phyloP scores from a whole-genome alignment of 2,888 invertebrate species.

The Stenotaenia linearis region DNA sequence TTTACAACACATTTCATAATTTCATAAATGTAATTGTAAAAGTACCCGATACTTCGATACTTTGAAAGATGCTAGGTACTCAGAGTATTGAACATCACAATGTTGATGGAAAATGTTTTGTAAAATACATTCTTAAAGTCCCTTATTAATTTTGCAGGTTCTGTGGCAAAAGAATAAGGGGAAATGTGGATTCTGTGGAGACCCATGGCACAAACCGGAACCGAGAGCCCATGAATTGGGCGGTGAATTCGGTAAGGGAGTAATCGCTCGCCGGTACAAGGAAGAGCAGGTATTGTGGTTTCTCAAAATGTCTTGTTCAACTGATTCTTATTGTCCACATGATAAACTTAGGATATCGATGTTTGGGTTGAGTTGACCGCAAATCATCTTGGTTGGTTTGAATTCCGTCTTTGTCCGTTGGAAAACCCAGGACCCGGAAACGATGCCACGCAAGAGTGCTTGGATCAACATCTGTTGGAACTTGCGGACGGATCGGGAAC shows the following conservation, averaged over 20 bases:
- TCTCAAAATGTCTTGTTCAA: too few species aligned
- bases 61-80: too few species aligned
- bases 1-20: too few species aligned
- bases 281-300: slow-evolving; percentile 65
- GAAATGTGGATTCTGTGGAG: slow-evolving; percentile 80
- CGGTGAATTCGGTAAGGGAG: slow-evolving; percentile 77
- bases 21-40: not conserved
- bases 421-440: slow-evolving; percentile 43
- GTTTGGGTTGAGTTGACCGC: slow-evolving; percentile 28
- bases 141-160: slow-evolving; percentile 43
- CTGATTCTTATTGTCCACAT: too few species aligned
- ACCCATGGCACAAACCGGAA: slow-evolving; percentile 65
- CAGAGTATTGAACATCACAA: too few species aligned
- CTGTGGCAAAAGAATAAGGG: slow-evolving; percentile 74
- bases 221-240: slow-evolving; percentile 87
- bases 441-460: slow-evolving; percentile 53
- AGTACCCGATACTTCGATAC: too few species aligned
- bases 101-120: too few species aligned
- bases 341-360: slow-evolving; percentile 17
- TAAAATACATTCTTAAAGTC: too few species aligned
- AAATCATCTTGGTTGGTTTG: slow-evolving; percentile 48
- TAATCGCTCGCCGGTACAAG: slow-evolving; percentile 72
- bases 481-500: slow-evolving; percentile 38
- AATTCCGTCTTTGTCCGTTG: slow-evolving; percentile 50
- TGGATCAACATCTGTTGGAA: slow-evolving; percentile 47